These are phyloP conservation scores for Microhierax caerulescens DNA, from an alignment of 2,797 vertebrate species.

Conservation along the genomic window DNA sequence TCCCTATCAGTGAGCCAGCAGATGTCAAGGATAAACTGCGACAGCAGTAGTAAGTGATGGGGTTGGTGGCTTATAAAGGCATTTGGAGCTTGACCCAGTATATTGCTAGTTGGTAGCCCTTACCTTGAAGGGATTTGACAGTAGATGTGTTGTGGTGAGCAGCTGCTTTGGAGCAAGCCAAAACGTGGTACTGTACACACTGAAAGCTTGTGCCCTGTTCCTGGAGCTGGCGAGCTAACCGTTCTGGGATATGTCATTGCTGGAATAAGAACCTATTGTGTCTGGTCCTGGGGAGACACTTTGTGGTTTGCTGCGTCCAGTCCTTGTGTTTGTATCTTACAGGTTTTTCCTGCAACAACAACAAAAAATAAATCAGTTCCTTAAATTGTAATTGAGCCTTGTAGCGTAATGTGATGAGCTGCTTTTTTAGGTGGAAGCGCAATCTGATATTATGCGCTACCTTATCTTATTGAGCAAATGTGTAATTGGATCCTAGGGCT, in stretches of 20 bases:
- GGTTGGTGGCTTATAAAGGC: background rate
- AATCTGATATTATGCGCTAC: background rate
- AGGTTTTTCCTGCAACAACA: background rate
- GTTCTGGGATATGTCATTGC: background rate
- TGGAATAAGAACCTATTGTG: background rate
- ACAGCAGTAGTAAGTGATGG: background rate
- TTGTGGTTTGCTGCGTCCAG: background rate
- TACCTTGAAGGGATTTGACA: background rate
- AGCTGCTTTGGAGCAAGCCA: background rate
- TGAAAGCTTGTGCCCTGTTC: background rate
- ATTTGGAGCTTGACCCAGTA: background rate
- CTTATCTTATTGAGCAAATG: background rate
- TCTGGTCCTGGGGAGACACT: background rate
- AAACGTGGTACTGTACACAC: background rate
- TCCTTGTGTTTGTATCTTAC: background rate
- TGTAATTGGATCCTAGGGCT: slow-evolving; percentile 25
- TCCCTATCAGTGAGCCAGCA: background rate
- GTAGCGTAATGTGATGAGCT: background rate
- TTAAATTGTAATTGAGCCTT: background rate
- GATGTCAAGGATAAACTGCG: background rate
- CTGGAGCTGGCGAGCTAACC: background rate
- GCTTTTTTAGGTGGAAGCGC: background rate
- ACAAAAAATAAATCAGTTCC: background rate
- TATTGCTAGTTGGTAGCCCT: background rate
- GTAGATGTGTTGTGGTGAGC: background rate